Conservation (phyloP, 2,113 vertebrate genomes). For the Petrocephalus zakoni region DNA sequence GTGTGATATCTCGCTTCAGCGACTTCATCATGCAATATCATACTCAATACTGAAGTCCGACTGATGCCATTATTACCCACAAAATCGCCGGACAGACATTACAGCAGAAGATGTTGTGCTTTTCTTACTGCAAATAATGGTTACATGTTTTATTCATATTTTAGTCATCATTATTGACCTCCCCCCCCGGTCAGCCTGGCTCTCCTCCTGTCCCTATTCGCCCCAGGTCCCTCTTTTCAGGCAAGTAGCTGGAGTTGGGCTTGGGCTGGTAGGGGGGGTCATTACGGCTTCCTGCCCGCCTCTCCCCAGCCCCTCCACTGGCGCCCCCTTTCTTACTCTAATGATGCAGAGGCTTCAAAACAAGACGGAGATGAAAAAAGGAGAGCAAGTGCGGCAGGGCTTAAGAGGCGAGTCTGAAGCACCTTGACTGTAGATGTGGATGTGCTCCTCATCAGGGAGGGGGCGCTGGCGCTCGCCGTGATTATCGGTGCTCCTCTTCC, state of each 20-base stretch:
- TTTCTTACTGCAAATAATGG: not conserved
- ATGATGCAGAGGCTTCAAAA: not conserved
- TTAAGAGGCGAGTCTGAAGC: not conserved
- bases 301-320: not conserved
- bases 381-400: not conserved
- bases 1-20: not conserved
- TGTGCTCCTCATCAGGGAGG: not conserved
- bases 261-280: not conserved
- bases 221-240: not conserved
- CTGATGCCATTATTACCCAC: not conserved
- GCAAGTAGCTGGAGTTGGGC: not conserved
- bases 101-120: not conserved
- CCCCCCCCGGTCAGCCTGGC: not conserved
- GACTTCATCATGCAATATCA: not conserved
- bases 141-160: not conserved
- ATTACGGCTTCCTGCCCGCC: not conserved
- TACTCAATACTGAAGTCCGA: not conserved
- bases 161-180: not conserved
- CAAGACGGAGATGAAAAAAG: not conserved
- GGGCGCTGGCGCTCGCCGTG: not conserved
- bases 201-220: not conserved
- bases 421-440: not conserved
- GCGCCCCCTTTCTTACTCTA: not conserved
- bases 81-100: not conserved
- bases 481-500: not conserved